A percentile compares a stretch with the other conserved stretches of the same genome.
phyloP scores from a whole-genome alignment of 2,888 invertebrate species.

The Sesia apiformis region DNA sequence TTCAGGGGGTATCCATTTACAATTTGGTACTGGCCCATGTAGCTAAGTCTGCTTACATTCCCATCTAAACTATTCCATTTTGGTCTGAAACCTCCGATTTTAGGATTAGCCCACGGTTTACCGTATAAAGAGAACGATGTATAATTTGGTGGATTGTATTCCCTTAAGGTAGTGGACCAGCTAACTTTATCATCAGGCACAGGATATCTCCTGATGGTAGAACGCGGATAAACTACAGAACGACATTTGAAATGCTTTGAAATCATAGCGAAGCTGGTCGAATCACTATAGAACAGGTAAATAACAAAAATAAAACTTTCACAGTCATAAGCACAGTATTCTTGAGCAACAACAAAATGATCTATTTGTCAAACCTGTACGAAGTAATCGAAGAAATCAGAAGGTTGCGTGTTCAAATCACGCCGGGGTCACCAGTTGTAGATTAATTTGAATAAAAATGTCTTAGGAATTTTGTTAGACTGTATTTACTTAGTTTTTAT shows the following conservation, averaged over 20 bases:
- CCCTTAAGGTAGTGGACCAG: conserved; percentile 79
- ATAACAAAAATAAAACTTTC: conserved; percentile 7
- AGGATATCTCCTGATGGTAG: conserved; percentile 75
- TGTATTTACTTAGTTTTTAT: too few relatives aligned
- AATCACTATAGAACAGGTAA: conserved; percentile 24
- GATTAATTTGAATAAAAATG: too few relatives aligned
- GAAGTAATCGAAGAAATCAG: conserved; percentile 78
- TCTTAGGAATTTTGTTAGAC: too few relatives aligned
- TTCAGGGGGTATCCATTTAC: conserved; percentile 81
- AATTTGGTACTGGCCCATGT: conserved; percentile 78
- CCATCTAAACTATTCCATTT: conserved; percentile 89
- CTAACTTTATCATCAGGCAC: conserved; percentile 85
- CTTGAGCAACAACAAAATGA: too few relatives aligned
- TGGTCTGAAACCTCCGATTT: conserved; percentile 71
- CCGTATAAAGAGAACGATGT: conserved; percentile 79
- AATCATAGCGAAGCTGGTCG: conserved; percentile 31
- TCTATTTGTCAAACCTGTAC: too few relatives aligned
- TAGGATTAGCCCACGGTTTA: conserved; percentile 91
- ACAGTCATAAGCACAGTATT: not conserved
- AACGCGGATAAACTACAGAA: conserved; percentile 79
- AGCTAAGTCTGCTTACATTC: conserved; percentile 83
- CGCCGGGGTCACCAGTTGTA: conserved; percentile 96
- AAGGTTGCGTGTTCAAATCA: conserved; percentile 98
- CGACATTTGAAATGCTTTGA: conserved; percentile 73
- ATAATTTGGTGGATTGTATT: conserved; percentile 84